phyloP scores from a whole-genome alignment of 2,113 vertebrate genomes.

The Macquaria australasica region DNA sequence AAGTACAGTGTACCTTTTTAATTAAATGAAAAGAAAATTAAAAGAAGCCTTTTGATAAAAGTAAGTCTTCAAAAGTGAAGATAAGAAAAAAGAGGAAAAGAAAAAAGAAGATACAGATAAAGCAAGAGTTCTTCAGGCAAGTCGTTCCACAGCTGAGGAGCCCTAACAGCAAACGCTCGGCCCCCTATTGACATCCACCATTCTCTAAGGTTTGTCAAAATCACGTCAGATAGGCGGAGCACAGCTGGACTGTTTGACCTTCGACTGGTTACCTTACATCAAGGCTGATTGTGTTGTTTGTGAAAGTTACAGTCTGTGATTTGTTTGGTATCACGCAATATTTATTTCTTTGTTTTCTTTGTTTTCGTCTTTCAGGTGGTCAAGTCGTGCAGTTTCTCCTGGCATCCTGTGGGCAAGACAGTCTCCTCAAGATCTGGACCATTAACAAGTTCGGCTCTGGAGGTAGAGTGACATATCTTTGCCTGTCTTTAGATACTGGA shows the following conservation, averaged over 20 bases:
- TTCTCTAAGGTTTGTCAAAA: not conserved
- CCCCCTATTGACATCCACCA: not conserved
- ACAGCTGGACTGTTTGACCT: not conserved
- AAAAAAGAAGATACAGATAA: no score
- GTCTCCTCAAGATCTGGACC: conserved; percentile 91
- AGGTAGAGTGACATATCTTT: conserved; percentile 80
- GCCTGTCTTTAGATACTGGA: no score
- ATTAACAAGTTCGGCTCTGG: conserved; percentile 76
- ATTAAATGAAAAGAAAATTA: no score
- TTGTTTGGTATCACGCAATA: not conserved
- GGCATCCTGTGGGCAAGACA: conserved; percentile 96
- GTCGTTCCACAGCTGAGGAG: no score
- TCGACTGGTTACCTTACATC: not conserved
- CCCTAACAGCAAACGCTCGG: no score
- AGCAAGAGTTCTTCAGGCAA: no score
- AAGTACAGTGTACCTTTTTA: no score
- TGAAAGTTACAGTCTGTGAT: not conserved
- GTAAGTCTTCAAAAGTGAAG: no score
- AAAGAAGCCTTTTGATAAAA: no score
- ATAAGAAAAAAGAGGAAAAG: no score
- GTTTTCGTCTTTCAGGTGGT: conserved; percentile 78
- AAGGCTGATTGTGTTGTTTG: not conserved
- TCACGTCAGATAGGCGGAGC: not conserved
- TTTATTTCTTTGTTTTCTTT: not conserved
- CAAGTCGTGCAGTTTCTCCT: conserved; percentile 83